Conservation (phyloP, 2,888 invertebrate species). For the Galerucella pusilla region DNA sequence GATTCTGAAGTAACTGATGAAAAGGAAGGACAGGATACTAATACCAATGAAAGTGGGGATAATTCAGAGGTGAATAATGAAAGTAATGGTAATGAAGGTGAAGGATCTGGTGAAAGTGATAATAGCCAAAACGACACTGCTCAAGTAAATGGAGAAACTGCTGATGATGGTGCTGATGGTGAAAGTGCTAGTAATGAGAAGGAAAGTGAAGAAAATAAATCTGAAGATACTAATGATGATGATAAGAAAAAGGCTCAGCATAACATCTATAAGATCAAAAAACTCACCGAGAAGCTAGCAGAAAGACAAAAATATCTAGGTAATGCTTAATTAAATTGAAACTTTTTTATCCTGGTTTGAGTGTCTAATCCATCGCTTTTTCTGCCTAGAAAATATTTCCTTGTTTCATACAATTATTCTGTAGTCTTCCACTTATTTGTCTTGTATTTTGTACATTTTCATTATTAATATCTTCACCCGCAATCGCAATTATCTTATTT, state of each 20-base stretch:
- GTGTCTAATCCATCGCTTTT: too few species aligned
- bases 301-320: conserved; percentile 3
- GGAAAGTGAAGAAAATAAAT: not conserved
- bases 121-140: too few species aligned
- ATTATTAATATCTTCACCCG: too few species aligned
- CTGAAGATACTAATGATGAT: not conserved
- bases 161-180: not conserved
- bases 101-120: too few species aligned
- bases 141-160: too few species aligned
- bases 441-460: too few species aligned
- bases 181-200: not conserved
- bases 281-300: not conserved
- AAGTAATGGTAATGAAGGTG: not conserved
- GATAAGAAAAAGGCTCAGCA: not conserved
- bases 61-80: not conserved
- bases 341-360: not conserved
- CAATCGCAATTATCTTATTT: too few species aligned
- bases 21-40: not conserved
- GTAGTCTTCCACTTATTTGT: too few species aligned
- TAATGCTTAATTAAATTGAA: not conserved
- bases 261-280: not conserved
- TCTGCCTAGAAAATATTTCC: too few species aligned
- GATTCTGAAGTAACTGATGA: not conserved
- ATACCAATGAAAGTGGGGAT: too few species aligned
- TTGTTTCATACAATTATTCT: too few species aligned